Evolutionary conservation across 2,888 invertebrate species (phyloP), one percentile per base, ranked within the genome.

Genomic region (Syrphus vitripennis): DNA sequence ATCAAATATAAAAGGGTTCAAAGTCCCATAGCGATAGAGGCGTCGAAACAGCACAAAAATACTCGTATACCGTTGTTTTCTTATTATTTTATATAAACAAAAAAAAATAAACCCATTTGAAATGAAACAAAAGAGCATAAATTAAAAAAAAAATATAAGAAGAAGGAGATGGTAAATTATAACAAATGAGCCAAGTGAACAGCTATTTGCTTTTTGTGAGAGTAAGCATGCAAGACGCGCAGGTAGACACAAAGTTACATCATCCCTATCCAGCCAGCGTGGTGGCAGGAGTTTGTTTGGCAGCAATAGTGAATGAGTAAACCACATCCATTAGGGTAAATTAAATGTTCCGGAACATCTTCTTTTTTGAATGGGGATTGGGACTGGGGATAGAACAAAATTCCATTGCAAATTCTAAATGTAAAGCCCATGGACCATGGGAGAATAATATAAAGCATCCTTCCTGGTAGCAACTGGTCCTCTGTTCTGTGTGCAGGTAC

Each of bases 261-360:
- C 61, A 61, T 61, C 40, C 42, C 10, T 5, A 50, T 24, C 14
- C 50, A 1, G 1, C 6, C n/a, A n/a, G n/a, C n/a, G n/a, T n/a
- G n/a, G n/a, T n/a, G n/a, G n/a, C n/a, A n/a, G n/a, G n/a, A n/a
- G 3, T 10, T 37, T 29, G 12, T 12, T 7, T 26, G 31, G 29
- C 34, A n/a, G 14, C 4, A 21, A 12, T 6, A 19, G 57, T 31
- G 16, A 31, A 16, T 9, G 53, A 26, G 29, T 16, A 1, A 19
- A 67, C 76, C 71, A 72, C 80, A 72, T 84, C 84, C 84, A 81
- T 84, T 84, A 84, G 69, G 50, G 19, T 14, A 76, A 84, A 77
- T 84, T 76, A 84, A 76, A 67, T 80, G 63, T 55, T 59, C 59
- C 67, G 67, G 42, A 50, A 59, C 71, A 55, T 59, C 48, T 76